Evolutionary conservation across 2,797 vertebrate genomes (phyloP).

Genomic region (Acanthurus tractus): DNA sequence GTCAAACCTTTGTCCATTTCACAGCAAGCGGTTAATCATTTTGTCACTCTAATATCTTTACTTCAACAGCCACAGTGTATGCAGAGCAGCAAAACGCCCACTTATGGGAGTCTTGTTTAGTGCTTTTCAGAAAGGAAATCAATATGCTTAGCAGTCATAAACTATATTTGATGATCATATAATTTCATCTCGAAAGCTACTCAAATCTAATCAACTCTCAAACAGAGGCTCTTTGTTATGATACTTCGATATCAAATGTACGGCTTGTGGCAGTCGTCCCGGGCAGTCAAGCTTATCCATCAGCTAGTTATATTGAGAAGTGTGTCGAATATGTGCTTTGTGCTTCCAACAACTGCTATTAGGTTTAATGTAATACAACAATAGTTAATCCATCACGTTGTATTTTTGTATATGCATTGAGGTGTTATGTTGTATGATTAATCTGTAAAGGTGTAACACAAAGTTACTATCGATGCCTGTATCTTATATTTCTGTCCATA

Average conservation of each 20-base stretch:
- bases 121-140: slow-evolving; percentile 55
- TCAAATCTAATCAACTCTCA: slow-evolving; percentile 62
- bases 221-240: slow-evolving; percentile 37
- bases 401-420: neutral
- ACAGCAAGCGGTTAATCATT: slow-evolving; percentile 51
- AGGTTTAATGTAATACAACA: neutral
- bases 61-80: slow-evolving; percentile 22
- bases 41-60: slow-evolving; percentile 33
- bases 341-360: neutral
- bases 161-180: slow-evolving; percentile 61
- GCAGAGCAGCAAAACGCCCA: slow-evolving; percentile 28
- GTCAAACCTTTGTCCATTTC: slow-evolving; percentile 43
- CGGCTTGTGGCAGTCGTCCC: slow-evolving; percentile 25
- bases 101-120: slow-evolving; percentile 52
- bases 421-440: neutral
- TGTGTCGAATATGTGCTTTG: slow-evolving; percentile 9
- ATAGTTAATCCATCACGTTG: neutral
- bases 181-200: slow-evolving; percentile 58
- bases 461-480: neutral
- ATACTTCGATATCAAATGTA: slow-evolving; percentile 38
- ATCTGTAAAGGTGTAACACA: neutral
- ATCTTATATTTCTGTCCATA: neutral
- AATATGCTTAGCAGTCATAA: slow-evolving; percentile 58
- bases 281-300: slow-evolving; percentile 6
- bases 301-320: slow-evolving; percentile 34